Percentiles rank a stretch among this genome's conserved stretches.
Conservation (phyloP, 2,113 vertebrate genomes). For the Bubo scandiacus region DNA sequence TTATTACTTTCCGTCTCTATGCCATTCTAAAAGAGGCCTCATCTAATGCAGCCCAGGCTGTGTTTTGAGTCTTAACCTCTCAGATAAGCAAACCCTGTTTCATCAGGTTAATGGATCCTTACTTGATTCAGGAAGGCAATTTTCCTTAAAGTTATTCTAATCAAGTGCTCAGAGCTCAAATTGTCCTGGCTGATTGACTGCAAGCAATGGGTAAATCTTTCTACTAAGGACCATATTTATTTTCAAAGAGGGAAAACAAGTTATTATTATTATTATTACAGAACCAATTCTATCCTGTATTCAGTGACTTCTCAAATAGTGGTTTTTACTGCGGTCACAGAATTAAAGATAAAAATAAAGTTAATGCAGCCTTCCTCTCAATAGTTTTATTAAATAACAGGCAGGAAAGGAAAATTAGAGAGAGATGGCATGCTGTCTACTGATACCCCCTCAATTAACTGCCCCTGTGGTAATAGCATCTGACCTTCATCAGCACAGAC, state of each 20-base stretch:
- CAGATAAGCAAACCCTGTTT: conserved; percentile 47
- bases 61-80: conserved; percentile 45
- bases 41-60: conserved; percentile 29
- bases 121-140: conserved; percentile 61
- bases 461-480: not conserved
- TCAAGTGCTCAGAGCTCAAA: conserved; percentile 38
- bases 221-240: conserved; percentile 16
- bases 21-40: conserved; percentile 17
- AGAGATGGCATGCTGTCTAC: not conserved
- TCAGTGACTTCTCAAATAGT: not conserved
- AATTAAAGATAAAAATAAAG: conserved; percentile 30
- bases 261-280: conserved; percentile 29
- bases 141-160: conserved; percentile 63
- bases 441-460: not conserved
- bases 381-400: not conserved
- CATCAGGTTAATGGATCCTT: conserved; percentile 62
- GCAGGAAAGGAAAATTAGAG: not conserved
- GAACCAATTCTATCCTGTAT: not conserved
- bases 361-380: not conserved
- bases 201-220: not conserved
- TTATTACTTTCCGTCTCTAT: conserved; percentile 22
- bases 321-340: not conserved
- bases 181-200: conserved; percentile 42
- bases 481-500: not conserved
- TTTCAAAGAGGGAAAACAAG: conserved; percentile 48